Evolutionary conservation across 2,113 vertebrate genomes (phyloP).

Genomic region (Psilopsiagon aurifrons): DNA sequence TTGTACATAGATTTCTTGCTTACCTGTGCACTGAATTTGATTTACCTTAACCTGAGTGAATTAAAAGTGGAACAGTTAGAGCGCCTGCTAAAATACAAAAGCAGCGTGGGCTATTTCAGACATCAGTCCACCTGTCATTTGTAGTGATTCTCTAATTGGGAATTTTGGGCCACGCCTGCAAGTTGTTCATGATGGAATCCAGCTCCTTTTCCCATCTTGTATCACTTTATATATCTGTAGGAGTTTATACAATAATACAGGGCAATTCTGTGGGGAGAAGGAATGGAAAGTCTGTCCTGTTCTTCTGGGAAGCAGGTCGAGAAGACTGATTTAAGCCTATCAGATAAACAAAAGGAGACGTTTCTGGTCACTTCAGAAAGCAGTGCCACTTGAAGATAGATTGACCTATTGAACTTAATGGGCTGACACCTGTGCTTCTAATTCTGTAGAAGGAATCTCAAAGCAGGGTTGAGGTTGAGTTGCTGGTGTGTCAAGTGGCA

Average conservation of each 20-base stretch:
- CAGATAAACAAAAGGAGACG: not conserved
- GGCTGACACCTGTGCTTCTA: not conserved
- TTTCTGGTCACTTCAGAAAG: not conserved
- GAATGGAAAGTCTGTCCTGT: not conserved
- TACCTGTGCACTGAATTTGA: not conserved
- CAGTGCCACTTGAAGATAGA: not conserved
- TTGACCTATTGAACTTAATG: not conserved
- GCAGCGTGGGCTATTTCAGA: rapidly evolving
- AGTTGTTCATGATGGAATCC: not conserved
- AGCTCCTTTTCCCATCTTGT: not conserved
- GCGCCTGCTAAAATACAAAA: not conserved
- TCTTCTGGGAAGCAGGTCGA: not conserved
- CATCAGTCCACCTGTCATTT: not conserved
- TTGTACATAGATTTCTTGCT: not conserved
- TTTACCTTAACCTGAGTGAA: not conserved
- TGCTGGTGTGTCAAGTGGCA: not conserved
- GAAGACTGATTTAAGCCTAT: not conserved
- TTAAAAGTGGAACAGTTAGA: not conserved
- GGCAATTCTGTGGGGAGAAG: not conserved
- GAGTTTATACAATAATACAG: not conserved
- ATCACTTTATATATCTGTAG: not conserved
- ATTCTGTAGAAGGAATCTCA: not conserved
- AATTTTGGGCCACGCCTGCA: not conserved
- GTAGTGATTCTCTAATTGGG: not conserved
- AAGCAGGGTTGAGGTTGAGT: not conserved